These are phyloP conservation scores for Furcula furcula DNA, from an alignment of 2,888 invertebrate species.

Conservation along the genomic window DNA sequence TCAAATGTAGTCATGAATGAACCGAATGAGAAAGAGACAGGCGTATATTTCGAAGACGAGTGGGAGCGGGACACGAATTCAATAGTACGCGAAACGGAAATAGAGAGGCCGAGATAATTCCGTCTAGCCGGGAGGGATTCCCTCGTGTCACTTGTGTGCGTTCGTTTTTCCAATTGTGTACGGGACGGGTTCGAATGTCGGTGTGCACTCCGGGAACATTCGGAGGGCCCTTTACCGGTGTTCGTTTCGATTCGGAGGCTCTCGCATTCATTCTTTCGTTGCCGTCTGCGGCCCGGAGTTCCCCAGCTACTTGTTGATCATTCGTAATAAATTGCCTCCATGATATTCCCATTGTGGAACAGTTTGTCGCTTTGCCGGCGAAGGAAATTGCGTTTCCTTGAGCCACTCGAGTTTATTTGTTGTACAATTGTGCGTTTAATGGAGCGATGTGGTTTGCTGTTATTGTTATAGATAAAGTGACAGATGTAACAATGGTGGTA, in stretches of 20 bases:
- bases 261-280: constrained; percentile 65
- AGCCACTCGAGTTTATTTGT: constrained; percentile 70
- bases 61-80: constrained; percentile 66
- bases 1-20: constrained; percentile 79
- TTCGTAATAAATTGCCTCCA: constrained; percentile 80
- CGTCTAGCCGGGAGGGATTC: constrained; percentile 81
- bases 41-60: constrained; percentile 26
- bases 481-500: no score
- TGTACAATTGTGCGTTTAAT: constrained; percentile 39
- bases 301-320: constrained; percentile 81
- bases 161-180: constrained; percentile 73
- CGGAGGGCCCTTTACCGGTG: constrained; percentile 60
- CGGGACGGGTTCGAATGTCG: constrained; percentile 66
- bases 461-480: no score
- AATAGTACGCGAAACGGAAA: constrained; percentile 81
- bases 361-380: constrained; percentile 78
- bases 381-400: constrained; percentile 77
- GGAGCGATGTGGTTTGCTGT: not conserved
- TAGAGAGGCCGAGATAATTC: constrained; percentile 79
- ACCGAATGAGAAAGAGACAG: constrained; percentile 74
- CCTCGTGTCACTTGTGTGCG: constrained; percentile 81
- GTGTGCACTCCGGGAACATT: constrained; percentile 51
- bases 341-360: constrained; percentile 79
- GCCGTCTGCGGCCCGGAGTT: constrained; percentile 53
- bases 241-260: constrained; percentile 47